Evolutionary conservation across 1,140 invertebrate genomes (phyloP).

Genomic region (Atta cephalotes): DNA sequence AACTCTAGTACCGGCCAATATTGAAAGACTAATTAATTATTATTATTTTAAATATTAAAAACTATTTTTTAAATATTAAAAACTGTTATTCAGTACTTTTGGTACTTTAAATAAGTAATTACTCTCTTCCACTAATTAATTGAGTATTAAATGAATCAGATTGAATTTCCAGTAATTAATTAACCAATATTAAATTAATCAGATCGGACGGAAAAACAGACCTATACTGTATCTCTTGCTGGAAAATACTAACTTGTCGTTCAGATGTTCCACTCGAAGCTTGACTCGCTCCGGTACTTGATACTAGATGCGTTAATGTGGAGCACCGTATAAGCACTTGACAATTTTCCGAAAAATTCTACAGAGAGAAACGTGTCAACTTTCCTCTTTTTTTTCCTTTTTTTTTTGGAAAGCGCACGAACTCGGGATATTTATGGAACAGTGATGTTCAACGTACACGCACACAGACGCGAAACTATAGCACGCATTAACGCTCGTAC

Average conservation of each 20-base stretch:
- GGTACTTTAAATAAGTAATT: no score
- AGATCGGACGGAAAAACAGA: no score
- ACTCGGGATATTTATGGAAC: constrained; percentile 6
- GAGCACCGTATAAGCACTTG: background rate
- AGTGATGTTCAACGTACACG: background rate
- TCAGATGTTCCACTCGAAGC: background rate
- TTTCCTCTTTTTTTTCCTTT: background rate
- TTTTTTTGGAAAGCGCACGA: background rate
- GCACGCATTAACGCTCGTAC: constrained; percentile 19
- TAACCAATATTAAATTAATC: no score
- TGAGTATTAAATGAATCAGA: no score
- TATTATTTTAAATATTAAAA: no score
- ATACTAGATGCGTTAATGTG: background rate
- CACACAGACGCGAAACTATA: background rate
- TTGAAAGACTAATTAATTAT: no score
- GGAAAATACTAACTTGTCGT: background rate
- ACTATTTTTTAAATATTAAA: no score
- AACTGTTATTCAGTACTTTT: no score
- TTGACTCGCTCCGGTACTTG: background rate
- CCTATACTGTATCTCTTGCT: no score
- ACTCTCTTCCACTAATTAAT: no score
- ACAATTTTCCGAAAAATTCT: constrained; percentile 13
- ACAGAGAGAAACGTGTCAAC: background rate
- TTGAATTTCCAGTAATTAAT: no score
- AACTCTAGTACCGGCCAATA: no score